phyloP scores from a whole-genome alignment of 2,113 vertebrate species.

The Cephalopterus ornatus region DNA sequence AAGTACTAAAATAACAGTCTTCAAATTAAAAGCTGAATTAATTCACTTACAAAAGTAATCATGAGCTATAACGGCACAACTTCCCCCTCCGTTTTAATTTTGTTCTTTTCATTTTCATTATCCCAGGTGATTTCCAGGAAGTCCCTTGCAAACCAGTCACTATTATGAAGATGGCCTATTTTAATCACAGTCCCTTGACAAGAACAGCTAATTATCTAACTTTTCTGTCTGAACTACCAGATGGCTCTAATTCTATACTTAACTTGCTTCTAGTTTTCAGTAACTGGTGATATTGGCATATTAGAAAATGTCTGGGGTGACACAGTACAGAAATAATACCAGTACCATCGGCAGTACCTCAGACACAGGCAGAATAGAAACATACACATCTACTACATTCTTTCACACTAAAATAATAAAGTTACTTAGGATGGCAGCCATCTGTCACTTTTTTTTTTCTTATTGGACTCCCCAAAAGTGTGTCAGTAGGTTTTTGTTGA shows the following conservation, averaged over 20 bases:
- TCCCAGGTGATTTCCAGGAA: slow-evolving; percentile 49
- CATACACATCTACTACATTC: neutral
- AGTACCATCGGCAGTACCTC: neutral
- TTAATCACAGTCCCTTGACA: slow-evolving; percentile 61
- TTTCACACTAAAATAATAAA: neutral
- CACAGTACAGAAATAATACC: neutral
- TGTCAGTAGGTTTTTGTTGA: neutral
- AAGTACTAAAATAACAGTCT: neutral
- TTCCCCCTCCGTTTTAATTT: slow-evolving; percentile 33
- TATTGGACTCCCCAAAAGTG: neutral
- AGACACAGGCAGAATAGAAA: neutral
- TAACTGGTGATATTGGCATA: neutral
- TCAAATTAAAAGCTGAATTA: neutral
- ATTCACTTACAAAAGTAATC: neutral
- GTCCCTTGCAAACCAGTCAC: slow-evolving; percentile 40
- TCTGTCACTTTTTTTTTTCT: neutral
- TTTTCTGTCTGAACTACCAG: slow-evolving; percentile 38
- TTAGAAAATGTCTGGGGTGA: neutral
- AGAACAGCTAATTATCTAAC: slow-evolving; percentile 61
- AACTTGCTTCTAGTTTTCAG: neutral
- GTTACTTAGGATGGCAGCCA: neutral
- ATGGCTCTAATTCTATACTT: slow-evolving; percentile 38
- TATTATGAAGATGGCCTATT: slow-evolving; percentile 53
- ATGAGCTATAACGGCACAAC: neutral
- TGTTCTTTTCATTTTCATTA: slow-evolving; percentile 52